A percentile compares a stretch with the other conserved stretches of the same genome.
Evolutionary conservation across 2,888 invertebrate genomes (phyloP).

Genomic region (Boloria selene): DNA sequence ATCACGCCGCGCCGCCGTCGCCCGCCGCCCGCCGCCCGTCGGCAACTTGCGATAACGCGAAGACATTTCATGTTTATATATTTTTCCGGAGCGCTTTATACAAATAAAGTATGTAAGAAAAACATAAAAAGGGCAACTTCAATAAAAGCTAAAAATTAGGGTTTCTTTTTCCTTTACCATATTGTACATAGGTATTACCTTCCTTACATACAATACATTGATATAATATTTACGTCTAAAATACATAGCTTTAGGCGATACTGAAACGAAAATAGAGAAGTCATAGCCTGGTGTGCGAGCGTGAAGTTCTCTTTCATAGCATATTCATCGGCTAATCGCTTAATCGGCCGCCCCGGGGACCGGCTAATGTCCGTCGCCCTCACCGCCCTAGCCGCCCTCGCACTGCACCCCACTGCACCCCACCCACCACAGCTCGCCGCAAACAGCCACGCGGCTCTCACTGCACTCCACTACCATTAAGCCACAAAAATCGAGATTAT

Average conservation of each 20-base stretch:
- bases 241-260: no score
- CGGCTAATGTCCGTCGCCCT: constrained; percentile 20
- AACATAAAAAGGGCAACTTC: neutral
- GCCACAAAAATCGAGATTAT: no score
- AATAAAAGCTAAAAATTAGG: constrained; percentile 2
- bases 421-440: neutral
- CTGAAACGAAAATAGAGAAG: neutral
- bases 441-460: no score
- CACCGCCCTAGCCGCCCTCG: neutral
- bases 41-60: constrained; percentile 12
- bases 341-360: constrained; percentile 23
- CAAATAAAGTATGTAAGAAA: constrained; percentile 5
- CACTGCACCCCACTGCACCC: neutral
- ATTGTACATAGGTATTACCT: no score
- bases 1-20: neutral
- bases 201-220: no score
- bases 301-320: constrained; percentile 8
- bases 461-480: no score
- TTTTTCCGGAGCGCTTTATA: constrained; percentile 8
- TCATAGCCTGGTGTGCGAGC: neutral
- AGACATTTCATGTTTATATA: constrained; percentile 12
- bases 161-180: neutral
- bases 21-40: no score
- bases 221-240: no score
- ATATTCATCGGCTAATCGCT: constrained; percentile 26